These are phyloP conservation scores for Schlechtendalia chinensis DNA, from an alignment of 1,140 invertebrate genomes.

Conservation along the genomic window DNA sequence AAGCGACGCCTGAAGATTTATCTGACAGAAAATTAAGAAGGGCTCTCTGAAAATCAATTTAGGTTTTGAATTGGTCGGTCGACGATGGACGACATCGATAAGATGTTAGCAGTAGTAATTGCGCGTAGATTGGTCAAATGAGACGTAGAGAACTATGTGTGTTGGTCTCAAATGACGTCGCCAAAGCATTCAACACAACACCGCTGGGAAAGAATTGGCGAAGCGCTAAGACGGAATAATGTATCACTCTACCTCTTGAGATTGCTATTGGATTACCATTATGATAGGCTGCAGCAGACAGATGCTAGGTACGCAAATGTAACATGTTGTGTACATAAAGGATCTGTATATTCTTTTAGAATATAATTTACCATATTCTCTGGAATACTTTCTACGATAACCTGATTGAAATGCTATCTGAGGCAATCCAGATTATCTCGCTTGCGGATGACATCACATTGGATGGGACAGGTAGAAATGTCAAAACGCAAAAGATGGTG, in stretches of 20 bases:
- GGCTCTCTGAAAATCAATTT: constrained; percentile 17
- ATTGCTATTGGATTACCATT: background rate
- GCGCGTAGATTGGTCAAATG: too few species aligned
- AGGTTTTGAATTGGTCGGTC: background rate
- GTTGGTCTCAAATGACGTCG: background rate
- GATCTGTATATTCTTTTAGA: too few species aligned
- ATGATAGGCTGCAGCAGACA: background rate
- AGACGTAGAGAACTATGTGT: background rate
- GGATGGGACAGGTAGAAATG: background rate
- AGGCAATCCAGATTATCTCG: background rate
- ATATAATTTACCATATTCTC: background rate
- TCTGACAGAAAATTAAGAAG: background rate
- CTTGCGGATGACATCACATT: background rate
- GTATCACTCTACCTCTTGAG: background rate
- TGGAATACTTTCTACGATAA: background rate
- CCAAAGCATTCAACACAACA: constrained; percentile 6
- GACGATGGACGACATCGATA: constrained; percentile 10
- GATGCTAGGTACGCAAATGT: background rate
- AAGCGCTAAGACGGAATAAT: background rate
- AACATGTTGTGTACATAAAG: background rate
- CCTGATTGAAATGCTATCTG: background rate
- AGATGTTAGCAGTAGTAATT: background rate
- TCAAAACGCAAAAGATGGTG: background rate
- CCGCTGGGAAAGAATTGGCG: constrained; percentile 7
- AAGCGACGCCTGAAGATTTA: background rate